A percentile compares a stretch with the other conserved stretches of the same genome.
phyloP scores from a whole-genome alignment of 1,140 invertebrate genomes.

The Amphibalanus amphitrite region DNA sequence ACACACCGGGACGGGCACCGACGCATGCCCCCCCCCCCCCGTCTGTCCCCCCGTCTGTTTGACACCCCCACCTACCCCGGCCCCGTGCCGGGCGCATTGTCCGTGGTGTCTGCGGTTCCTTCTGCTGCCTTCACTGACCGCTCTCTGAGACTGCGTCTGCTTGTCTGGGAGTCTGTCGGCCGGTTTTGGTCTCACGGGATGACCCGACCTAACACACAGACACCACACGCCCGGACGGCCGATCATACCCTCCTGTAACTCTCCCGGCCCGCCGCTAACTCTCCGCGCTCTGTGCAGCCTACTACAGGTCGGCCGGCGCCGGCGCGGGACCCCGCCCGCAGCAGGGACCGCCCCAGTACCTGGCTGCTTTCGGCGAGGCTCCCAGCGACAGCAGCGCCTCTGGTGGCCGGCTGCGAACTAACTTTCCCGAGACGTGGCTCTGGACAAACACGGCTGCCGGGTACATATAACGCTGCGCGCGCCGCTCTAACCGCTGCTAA shows the following conservation, averaged over 20 bases:
- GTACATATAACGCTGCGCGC: not conserved
- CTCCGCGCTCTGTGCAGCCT: slow-evolving; percentile 8
- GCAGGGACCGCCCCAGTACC: not conserved
- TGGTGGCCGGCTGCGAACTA: slow-evolving; percentile 21
- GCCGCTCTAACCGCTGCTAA: not conserved
- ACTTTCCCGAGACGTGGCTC: slow-evolving; percentile 46
- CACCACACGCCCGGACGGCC: not conserved
- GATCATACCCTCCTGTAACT: not conserved
- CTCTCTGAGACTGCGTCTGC: not conserved
- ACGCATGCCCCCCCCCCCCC: not conserved
- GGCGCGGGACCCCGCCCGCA: too few relatives aligned
- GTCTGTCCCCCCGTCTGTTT: too few relatives aligned
- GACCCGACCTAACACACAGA: not conserved
- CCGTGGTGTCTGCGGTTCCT: not conserved
- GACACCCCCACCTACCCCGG: too few relatives aligned
- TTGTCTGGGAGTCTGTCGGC: not conserved
- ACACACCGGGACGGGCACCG: not conserved
- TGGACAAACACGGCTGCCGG: slow-evolving; percentile 17
- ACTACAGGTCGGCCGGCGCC: slow-evolving; percentile 10
- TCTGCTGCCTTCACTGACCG: not conserved
- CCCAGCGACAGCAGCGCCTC: slow-evolving; percentile 6
- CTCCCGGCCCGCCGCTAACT: slow-evolving; percentile 3
- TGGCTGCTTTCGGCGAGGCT: not conserved
- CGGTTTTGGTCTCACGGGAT: not conserved
- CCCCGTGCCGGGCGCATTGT: too few relatives aligned